Base-by-base conservation (phyloP, 2,113 vertebrate species). In the Shinisaurus crocodilurus region DNA sequence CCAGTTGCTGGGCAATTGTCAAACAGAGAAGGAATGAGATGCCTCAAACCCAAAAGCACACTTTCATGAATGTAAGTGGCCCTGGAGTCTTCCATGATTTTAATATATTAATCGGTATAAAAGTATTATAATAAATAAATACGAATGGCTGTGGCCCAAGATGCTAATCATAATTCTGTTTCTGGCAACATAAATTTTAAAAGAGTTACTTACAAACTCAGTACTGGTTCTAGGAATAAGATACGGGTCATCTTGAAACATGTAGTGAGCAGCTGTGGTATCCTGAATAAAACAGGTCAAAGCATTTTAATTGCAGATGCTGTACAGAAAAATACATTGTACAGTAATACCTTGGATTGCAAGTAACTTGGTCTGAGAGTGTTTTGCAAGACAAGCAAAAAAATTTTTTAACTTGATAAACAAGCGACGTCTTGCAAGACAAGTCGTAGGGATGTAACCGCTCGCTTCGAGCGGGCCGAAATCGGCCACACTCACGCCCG, bases 191-290 rank as follows among this genome's bases (percentile, higher is more conserved):
- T 12, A 13, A 40, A 27, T 75, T n/a, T 23, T 81, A 4, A 82
- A 67, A 89, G 2, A 25, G 90, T 88, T 75, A 98, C 99, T 95
- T 95, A 99, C 99, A 95, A 96, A 97, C 92, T 97, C 98, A 34
- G 82, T 0, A 67, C 94, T 84, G 2, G 96, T 98, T 95, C 95
- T 95, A 65, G 99, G 99, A 29, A 96, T 93, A 88, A 99, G 98
- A 88, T 94, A 99, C 50, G 98, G 96, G 88, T 99, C 99, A 96
- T 99, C 99, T 50, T 98, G 98, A 96, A 99, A 99, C 40, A 94
- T 92, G 27, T 99, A 99, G 77, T 97, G 96, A 85, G 93, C 96
- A 74, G 98, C 97, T 92, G 99, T 99, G 27, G 97, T 96, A 91
- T 99, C 99, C 99, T 99, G 93, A 23, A 43, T 40, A n/a, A 34